These are phyloP conservation scores for Nasua narica DNA, from an alignment of 2,797 vertebrate species.

Conservation along the genomic window DNA sequence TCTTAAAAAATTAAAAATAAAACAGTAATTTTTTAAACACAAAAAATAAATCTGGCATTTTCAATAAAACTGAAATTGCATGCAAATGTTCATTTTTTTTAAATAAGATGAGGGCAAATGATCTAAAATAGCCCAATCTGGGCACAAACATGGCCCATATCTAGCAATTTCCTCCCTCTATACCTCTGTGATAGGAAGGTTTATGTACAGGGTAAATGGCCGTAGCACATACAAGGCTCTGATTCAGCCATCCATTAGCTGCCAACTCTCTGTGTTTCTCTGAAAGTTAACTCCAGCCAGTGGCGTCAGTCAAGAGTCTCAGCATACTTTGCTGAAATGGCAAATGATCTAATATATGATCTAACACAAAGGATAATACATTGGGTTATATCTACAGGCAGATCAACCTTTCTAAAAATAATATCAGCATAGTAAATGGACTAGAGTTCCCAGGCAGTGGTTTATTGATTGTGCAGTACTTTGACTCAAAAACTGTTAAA, in stretches of 20 bases:
- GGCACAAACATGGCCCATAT: background rate
- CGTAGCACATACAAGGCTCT: background rate
- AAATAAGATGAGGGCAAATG: background rate
- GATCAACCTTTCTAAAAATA: conserved; percentile 1
- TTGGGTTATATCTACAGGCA: background rate
- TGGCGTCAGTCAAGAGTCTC: background rate
- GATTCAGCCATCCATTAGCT: background rate
- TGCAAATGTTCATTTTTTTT: background rate
- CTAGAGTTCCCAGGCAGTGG: background rate
- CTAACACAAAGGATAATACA: background rate
- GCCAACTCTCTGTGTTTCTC: background rate
- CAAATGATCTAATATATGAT: background rate
- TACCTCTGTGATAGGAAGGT: background rate
- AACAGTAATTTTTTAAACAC: background rate
- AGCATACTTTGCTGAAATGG: background rate
- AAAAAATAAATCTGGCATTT: background rate
- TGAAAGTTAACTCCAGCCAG: background rate
- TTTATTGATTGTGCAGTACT: background rate
- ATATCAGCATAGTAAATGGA: background rate
- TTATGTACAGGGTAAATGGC: background rate
- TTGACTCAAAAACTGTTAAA: conserved; percentile 19
- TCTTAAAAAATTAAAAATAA: background rate
- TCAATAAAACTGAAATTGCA: background rate
- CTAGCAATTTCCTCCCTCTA: background rate
- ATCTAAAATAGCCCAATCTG: background rate